Evolutionary conservation across 2,888 invertebrate species (phyloP).

Genomic region (Cosmopolites sordidus): DNA sequence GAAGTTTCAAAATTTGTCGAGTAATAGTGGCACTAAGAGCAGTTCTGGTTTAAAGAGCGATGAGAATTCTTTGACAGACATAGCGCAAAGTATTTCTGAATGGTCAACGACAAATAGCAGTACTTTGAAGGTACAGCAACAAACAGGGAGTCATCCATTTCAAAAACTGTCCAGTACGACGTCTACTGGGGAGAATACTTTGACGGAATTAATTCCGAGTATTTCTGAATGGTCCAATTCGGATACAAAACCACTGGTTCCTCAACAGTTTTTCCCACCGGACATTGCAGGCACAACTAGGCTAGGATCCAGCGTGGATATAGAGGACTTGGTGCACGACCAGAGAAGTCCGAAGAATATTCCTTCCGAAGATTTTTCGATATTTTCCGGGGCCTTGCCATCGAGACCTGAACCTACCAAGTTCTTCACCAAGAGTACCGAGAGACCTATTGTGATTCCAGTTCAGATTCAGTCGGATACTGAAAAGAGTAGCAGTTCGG

Average conservation of each 20-base stretch:
- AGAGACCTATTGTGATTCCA: conserved; percentile 53
- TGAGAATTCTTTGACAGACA: conserved; percentile 68
- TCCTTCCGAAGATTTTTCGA: conserved; percentile 44
- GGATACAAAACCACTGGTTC: conserved; percentile 60
- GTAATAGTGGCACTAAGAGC: conserved; percentile 56
- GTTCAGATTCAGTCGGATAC: conserved; percentile 50
- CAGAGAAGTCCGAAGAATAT: conserved; percentile 45
- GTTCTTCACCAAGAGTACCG: conserved; percentile 51
- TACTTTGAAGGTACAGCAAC: conserved; percentile 56
- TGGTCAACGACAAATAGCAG: conserved; percentile 77
- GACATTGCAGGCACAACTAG: conserved; percentile 34
- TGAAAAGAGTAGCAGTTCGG: conserved; percentile 51
- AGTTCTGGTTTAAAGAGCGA: conserved; percentile 69
- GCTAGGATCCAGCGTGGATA: conserved; percentile 44
- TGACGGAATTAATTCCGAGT: conserved; percentile 68
- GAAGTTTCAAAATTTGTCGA: conserved; percentile 71
- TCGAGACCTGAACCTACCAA: conserved; percentile 28
- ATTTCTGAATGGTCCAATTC: conserved; percentile 80
- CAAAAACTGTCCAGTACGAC: conserved; percentile 46
- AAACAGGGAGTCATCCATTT: conserved; percentile 41
- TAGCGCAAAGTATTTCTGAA: conserved; percentile 76
- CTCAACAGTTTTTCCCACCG: conserved; percentile 48
- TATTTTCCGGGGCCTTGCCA: conserved; percentile 31
- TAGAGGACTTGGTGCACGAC: conserved; percentile 40
- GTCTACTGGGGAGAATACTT: conserved; percentile 44